Conservation (phyloP, 2,888 invertebrate species). For the Strigamia transsilvanica region DNA sequence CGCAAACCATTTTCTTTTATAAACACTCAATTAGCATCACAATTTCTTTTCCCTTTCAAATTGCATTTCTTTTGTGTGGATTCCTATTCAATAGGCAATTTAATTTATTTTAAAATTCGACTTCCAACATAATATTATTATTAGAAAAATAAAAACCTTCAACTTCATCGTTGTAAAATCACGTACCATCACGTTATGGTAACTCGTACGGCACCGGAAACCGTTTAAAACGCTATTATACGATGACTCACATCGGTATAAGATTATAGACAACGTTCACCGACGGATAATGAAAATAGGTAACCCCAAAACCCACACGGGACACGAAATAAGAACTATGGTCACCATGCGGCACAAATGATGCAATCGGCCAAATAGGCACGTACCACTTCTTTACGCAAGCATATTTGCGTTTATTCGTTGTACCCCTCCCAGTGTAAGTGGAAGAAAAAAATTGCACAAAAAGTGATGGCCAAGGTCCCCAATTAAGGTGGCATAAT, state of each 20-base stretch:
- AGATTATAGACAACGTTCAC: constrained; percentile 25
- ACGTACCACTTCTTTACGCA: neutral
- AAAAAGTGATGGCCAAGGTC: constrained; percentile 9
- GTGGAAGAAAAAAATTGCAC: neutral
- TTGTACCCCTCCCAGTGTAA: neutral
- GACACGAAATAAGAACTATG: constrained; percentile 38
- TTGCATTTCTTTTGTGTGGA: too few relatives aligned
- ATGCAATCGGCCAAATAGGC: constrained; percentile 10
- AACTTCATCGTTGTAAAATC: constrained; percentile 6
- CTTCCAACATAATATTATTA: too few relatives aligned
- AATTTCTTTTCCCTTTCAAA: too few relatives aligned
- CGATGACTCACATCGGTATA: neutral
- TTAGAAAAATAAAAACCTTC: neutral
- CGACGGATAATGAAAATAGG: constrained; percentile 31
- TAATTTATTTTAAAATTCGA: neutral
- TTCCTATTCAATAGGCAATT: neutral
- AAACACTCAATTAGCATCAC: neutral
- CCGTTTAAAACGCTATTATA: constrained; percentile 8
- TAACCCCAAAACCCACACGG: constrained; percentile 40
- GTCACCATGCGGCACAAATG: constrained; percentile 45
- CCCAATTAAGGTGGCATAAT: neutral
- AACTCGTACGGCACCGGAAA: constrained; percentile 9
- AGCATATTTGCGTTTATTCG: too few relatives aligned
- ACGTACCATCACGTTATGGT: neutral
- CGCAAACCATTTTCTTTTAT: constrained; percentile 17